These are phyloP conservation scores for Theristicus caerulescens DNA, from an alignment of 2,113 vertebrate species.

Conservation along the genomic window DNA sequence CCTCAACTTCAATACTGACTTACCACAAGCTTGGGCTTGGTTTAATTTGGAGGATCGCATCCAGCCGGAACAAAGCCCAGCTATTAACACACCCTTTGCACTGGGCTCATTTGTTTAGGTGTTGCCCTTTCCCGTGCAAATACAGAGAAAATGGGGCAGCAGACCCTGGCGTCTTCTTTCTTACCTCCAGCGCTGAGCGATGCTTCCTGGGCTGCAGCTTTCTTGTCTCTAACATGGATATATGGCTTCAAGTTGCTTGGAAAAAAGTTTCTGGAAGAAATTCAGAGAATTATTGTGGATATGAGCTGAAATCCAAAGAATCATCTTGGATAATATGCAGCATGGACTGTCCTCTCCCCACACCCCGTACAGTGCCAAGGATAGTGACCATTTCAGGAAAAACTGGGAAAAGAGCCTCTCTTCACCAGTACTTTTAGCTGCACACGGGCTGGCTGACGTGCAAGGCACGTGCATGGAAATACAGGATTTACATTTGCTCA, in stretches of 20 bases:
- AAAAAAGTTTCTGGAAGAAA: background rate
- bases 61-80: background rate
- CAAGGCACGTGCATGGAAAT: background rate
- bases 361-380: background rate
- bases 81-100: background rate
- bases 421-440: background rate
- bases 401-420: fast-evolving
- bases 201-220: background rate
- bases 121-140: background rate
- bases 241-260: background rate
- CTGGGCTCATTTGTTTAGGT: background rate
- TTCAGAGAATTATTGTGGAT: background rate
- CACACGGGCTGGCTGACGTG: background rate
- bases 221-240: background rate
- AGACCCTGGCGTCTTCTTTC: background rate
- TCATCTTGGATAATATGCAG: background rate
- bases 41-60: background rate
- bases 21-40: background rate
- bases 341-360: background rate
- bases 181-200: background rate
- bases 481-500: background rate
- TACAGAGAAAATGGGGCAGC: background rate
- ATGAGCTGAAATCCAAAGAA: background rate
- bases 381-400: background rate
- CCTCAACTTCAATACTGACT: background rate